A percentile compares a stretch with the other conserved stretches of the same genome.
Evolutionary conservation across 2,113 vertebrate genomes (phyloP).

Genomic region (Pipra filicauda): DNA sequence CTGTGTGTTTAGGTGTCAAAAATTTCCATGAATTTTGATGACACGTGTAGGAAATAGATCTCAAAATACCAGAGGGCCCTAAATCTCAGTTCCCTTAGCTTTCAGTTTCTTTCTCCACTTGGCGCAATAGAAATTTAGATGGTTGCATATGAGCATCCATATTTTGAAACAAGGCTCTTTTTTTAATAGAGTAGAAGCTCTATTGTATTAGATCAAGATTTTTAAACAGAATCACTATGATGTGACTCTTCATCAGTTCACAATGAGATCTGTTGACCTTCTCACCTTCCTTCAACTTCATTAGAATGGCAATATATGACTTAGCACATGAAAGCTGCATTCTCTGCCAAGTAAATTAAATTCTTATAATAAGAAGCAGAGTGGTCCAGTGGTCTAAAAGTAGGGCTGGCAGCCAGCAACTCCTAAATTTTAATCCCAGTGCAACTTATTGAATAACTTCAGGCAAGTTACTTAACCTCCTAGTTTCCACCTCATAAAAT

Average conservation of each 20-base stretch:
- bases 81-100: not conserved
- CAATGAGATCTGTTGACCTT: not conserved
- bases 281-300: conserved; percentile 7
- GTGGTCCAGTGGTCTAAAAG: not conserved
- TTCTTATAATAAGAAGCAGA: conserved; percentile 39
- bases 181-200: not conserved
- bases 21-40: not conserved
- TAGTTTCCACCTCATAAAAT: conserved; percentile 57
- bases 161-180: not conserved
- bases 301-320: conserved; percentile 6
- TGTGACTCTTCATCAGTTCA: not conserved
- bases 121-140: not conserved
- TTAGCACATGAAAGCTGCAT: conserved; percentile 13
- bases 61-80: not conserved
- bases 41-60: not conserved
- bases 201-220: not conserved
- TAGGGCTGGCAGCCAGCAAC: conserved; percentile 20
- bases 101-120: not conserved
- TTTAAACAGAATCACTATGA: not conserved
- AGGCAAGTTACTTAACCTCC: conserved; percentile 57
- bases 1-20: not conserved
- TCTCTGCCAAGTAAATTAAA: conserved; percentile 58
- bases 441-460: conserved; percentile 43
- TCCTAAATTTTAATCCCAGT: conserved; percentile 58
- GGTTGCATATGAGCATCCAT: not conserved